phyloP scores from a whole-genome alignment of 2,797 vertebrate species.

The Lerista edwardsae region DNA sequence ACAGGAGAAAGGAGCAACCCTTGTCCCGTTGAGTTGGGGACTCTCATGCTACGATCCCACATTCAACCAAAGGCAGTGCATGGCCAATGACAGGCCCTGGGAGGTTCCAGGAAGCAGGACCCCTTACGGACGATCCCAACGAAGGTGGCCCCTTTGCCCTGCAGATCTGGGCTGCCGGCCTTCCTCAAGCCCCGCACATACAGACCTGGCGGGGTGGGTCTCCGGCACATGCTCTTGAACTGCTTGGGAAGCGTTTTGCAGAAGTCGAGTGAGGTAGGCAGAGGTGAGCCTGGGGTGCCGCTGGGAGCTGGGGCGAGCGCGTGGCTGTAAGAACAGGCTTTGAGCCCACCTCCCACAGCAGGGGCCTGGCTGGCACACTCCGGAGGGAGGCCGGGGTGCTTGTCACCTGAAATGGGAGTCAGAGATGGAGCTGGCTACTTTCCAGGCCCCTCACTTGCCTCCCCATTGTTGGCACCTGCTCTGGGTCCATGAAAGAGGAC shows the following conservation, averaged over 20 bases:
- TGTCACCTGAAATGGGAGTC: constrained; percentile 66
- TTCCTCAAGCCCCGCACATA: constrained; percentile 38
- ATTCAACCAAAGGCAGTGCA: neutral
- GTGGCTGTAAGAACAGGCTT: constrained; percentile 91
- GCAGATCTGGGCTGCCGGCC: constrained; percentile 26
- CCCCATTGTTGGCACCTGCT: constrained; percentile 9
- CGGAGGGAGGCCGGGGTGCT: constrained; percentile 31
- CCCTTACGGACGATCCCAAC: neutral
- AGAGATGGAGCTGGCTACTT: constrained; percentile 4
- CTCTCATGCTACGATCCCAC: neutral
- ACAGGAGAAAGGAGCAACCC: neutral
- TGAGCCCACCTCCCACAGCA: constrained; percentile 77
- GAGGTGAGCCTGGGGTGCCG: constrained; percentile 79
- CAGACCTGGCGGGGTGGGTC: constrained; percentile 89
- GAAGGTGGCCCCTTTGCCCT: neutral
- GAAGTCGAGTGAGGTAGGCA: constrained; percentile 92
- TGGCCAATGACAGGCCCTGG: neutral
- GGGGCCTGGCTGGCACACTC: constrained; percentile 78
- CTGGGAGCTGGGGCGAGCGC: constrained; percentile 80
- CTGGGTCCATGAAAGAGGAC: neutral
- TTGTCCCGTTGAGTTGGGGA: neutral
- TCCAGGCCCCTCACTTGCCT: constrained; percentile 25
- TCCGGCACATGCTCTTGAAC: constrained; percentile 94
- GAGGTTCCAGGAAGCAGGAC: neutral
- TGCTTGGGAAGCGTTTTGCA: constrained; percentile 94